Percentiles rank a stretch among this genome's conserved stretches.
phyloP scores from a whole-genome alignment of 1,140 invertebrate species.

The Cherax destructor region DNA sequence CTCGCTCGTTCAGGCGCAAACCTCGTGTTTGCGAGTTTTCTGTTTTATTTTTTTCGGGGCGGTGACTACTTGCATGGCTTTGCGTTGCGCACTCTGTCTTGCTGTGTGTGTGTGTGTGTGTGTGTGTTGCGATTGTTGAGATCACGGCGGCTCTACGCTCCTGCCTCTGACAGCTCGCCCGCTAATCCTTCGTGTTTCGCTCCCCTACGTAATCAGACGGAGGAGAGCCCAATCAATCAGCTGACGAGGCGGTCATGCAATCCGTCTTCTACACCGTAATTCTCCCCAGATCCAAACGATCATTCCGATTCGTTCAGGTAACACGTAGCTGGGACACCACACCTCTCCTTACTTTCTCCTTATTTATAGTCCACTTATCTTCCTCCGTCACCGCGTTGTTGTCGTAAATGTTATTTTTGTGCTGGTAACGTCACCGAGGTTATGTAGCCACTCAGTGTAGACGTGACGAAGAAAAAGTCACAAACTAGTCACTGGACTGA shows the following conservation, averaged over 20 bases:
- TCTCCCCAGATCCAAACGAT: neutral
- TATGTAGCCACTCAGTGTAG: too few relatives aligned
- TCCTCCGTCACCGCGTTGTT: neutral
- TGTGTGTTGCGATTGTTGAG: neutral
- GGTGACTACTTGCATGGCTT: neutral
- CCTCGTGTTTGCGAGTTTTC: neutral
- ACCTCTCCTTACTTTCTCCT: neutral
- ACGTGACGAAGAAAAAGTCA: too few relatives aligned
- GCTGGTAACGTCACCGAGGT: too few relatives aligned
- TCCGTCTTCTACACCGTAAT: constrained; percentile 16
- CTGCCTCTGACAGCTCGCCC: neutral
- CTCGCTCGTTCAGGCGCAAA: neutral
- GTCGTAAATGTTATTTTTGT: neutral
- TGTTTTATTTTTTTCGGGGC: neutral
- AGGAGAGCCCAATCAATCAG: constrained; percentile 10
- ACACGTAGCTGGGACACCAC: neutral
- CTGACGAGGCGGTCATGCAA: constrained; percentile 12
- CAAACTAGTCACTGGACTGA: too few relatives aligned
- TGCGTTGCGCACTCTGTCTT: neutral
- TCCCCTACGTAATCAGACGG: constrained; percentile 4
- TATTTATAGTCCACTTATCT: neutral
- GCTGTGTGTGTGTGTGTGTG: too few relatives aligned
- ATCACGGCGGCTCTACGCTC: too few relatives aligned
- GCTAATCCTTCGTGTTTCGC: neutral
- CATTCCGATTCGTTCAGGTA: constrained; percentile 13